Evolutionary conservation across 1,140 invertebrate species (phyloP).

Genomic region (Sitodiplosis mosellana): DNA sequence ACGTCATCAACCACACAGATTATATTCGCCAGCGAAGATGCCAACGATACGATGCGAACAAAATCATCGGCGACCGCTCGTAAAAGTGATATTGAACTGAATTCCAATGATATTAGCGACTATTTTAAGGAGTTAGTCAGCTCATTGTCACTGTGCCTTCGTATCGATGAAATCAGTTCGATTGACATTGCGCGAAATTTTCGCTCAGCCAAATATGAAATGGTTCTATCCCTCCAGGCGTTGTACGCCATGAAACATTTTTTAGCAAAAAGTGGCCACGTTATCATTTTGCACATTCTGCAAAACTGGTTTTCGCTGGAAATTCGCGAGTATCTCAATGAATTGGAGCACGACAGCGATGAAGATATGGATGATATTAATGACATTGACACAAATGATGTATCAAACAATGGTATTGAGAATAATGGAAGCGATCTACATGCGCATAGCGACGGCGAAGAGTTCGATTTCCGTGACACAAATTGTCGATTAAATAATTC

Average conservation of each 20-base stretch:
- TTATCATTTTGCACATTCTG: constrained; percentile 44
- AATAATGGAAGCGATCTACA: neutral
- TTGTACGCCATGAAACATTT: constrained; percentile 40
- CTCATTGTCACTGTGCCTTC: constrained; percentile 16
- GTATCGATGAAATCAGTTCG: constrained; percentile 15
- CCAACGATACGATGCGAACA: constrained; percentile 9
- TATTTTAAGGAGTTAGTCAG: constrained; percentile 22
- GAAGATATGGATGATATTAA: neutral
- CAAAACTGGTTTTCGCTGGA: constrained; percentile 39
- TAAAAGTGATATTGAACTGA: neutral
- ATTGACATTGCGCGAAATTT: constrained; percentile 18
- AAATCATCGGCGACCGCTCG: neutral
- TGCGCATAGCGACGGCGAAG: no score
- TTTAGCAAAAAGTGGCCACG: constrained; percentile 43
- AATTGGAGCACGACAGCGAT: neutral
- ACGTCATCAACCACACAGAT: constrained; percentile 21
- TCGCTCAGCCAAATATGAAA: constrained; percentile 38
- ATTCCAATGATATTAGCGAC: constrained; percentile 8
- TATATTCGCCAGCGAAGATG: constrained; percentile 26
- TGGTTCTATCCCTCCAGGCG: constrained; percentile 42
- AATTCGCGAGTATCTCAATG: constrained; percentile 21
- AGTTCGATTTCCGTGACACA: no score
- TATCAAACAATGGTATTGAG: neutral
- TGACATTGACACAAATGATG: neutral
- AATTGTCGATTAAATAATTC: no score